Base-by-base conservation (phyloP, 2,888 invertebrate species). In the Crepidodera aurea region DNA sequence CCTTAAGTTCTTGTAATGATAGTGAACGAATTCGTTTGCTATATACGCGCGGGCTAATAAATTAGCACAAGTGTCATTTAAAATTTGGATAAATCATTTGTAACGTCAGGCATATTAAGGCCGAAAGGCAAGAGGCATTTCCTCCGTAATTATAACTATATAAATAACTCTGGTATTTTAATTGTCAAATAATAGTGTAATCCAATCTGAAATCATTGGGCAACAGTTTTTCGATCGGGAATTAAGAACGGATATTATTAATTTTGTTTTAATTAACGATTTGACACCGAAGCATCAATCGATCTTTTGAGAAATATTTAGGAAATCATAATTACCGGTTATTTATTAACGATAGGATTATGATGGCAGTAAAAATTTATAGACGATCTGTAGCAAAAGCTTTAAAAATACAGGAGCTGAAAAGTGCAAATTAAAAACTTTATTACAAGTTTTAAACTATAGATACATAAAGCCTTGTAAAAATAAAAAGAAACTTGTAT, bases 11-110 rank as follows among this genome's bases (percentile, higher is more conserved):
- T 51, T 39, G 10, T 51, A 51, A 51, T 51, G 37, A 51, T 39
- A 22, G 22, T 22, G 22, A 16, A 25, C 25, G 46, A 39, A 51
- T 39, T 25, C 34, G 25, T 12, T 25, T 8, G 13, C 22, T 51
- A 37, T 39, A 39, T 37, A 12, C 4, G 34, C n/a, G 6, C 2
- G 29, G 4, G 10, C 29, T 29, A 5, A 15, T 50, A 50, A 50
- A 32, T 50, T 32, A 50, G 50, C 10, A 8, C 16, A 18, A 16
- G 18, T 50, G 50, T 29, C 50, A 32, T 16, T 29, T 37, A 34
- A 51, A 51, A 27, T 51, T 51, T 51, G 51, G 51, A 51, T 34
- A 51, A 51, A 34, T 51, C 51, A 51, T 32, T 34, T 34, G 8
- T 29, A 29, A 34, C 13, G 34, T 34, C 34, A 34, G 34, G 12